Evolutionary conservation across 2,888 invertebrate genomes (phyloP), one percentile per base, ranked within the genome.

Genomic region (Luperina nickerlii): DNA sequence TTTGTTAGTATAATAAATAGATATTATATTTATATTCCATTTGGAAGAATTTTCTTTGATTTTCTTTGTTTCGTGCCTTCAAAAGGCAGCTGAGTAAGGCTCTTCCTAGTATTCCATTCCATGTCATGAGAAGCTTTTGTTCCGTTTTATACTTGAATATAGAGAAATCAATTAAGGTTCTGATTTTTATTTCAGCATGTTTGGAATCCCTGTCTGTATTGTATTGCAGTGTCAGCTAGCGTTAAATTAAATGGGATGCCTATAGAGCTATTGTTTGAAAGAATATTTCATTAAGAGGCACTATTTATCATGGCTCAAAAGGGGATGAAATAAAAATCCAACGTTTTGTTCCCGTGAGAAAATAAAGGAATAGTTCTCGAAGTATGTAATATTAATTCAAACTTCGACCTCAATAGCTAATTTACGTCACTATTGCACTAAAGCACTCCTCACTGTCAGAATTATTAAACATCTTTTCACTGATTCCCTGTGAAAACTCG

Each of bases 391-490:
- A 54, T n/a, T 57, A 27, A 66, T 66, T 67, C 7, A 38, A 78
- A 78, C 11, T 15, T 27, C 11, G 24, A 57, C 20, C 7, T n/a
- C 24, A 32, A 45, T 72, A 57, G 54, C 32, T 54, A 74, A 42
- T 57, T 62, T 63, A 62, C 32, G 13, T 38, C 27, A 79, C 38
- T 66, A 20, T 63, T 69, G 27, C 74, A 71, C 69, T 78, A 77
- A 48, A 67, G 15, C 32, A 42, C 45, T 73, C 20, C 51, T 24
- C 32, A 63, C 66, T 32, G 38, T 75, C 71, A 67, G 76, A 81
- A 83, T 89, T 83, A 86, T 88, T 86, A 87, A 90, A 85, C 80
- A 87, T 84, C 82, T 88, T 79, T 85, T 86, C 76, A 83, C 72
- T 78, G 79, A 84, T 88, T 87, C 84, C 70, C 62, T 86, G 83